These are phyloP conservation scores for Anguilla japonica DNA, from an alignment of 2,113 vertebrate genomes.

Conservation along the genomic window DNA sequence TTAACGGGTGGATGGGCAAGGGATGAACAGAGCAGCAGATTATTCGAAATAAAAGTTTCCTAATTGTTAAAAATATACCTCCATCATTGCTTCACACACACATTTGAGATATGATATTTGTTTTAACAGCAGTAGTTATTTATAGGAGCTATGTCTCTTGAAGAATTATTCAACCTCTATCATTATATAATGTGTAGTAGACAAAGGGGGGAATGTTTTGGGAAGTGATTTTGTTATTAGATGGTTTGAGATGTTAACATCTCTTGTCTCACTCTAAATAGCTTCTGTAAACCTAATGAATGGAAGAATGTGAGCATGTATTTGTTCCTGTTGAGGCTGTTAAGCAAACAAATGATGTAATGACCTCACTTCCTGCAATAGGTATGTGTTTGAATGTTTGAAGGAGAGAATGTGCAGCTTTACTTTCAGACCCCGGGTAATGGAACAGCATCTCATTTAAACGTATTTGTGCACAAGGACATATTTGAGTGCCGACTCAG, in stretches of 20 bases:
- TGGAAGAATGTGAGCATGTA: neutral
- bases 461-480: neutral
- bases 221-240: no score
- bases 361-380: conserved; percentile 25
- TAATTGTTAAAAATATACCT: no score
- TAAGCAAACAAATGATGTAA: neutral
- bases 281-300: neutral
- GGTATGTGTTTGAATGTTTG: conserved; percentile 4
- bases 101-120: no score
- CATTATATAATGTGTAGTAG: no score
- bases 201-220: no score
- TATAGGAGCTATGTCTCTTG: neutral
- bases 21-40: neutral
- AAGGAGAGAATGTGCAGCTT: neutral
- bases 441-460: no score
- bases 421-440: no score
- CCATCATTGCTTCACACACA: no score
- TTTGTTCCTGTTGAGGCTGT: neutral
- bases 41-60: neutral
- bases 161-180: neutral
- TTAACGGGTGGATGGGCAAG: neutral
- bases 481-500: no score
- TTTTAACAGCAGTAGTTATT: no score
- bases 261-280: no score
- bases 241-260: no score